Conservation (phyloP, 1,140 invertebrate genomes). For the Drosophila fuyamai region DNA sequence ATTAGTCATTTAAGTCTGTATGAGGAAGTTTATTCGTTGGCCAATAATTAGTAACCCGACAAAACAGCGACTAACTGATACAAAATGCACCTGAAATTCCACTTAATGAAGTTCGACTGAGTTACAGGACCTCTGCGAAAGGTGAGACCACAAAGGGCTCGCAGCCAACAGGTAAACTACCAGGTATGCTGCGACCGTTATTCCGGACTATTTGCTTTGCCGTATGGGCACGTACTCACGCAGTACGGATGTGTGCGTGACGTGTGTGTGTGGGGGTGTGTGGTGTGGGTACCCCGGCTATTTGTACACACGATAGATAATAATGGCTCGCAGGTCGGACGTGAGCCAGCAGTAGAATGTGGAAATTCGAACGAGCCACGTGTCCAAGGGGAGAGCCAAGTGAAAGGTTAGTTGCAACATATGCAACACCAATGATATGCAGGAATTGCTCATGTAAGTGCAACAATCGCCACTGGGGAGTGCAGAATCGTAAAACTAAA, state of each 20-base stretch:
- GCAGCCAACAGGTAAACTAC: constrained; percentile 30
- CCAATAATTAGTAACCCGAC: no score
- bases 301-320: constrained; percentile 55
- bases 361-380: constrained; percentile 29
- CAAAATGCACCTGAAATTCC: neutral
- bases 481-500: constrained; percentile 29
- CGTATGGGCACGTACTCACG: constrained; percentile 67
- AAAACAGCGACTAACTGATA: no score
- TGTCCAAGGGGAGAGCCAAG: constrained; percentile 14
- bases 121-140: neutral
- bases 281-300: constrained; percentile 14
- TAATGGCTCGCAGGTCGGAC: constrained; percentile 48
- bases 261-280: neutral
- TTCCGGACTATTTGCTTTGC: constrained; percentile 67
- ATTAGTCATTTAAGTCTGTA: no score
- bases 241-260: constrained; percentile 18
- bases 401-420: constrained; percentile 1
- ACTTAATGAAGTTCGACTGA: neutral
- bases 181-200: constrained; percentile 30
- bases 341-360: constrained; percentile 9
- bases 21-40: no score
- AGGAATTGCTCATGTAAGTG: constrained; percentile 3
- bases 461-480: constrained; percentile 10
- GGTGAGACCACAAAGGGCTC: constrained; percentile 4
- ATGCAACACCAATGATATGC: constrained; percentile 1